Percentiles rank a stretch among this genome's conserved stretches.
These are phyloP conservation scores for Arctopsyche grandis DNA, from an alignment of 1,140 invertebrate genomes.

Conservation along the genomic window DNA sequence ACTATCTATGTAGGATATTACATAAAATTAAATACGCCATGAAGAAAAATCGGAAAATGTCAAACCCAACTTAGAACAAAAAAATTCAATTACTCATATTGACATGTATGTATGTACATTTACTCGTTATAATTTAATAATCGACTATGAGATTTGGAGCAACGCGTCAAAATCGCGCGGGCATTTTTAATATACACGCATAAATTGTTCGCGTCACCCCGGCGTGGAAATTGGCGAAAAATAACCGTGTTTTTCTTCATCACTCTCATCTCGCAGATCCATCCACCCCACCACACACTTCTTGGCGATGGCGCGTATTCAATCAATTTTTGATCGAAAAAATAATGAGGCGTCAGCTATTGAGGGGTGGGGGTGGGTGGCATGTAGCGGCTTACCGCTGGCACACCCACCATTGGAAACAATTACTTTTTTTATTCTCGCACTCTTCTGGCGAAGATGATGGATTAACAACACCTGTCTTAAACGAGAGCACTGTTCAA, in stretches of 20 bases:
- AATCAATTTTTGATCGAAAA: constrained; percentile 47
- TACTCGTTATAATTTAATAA: too few species aligned
- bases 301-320: constrained; percentile 18
- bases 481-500: constrained; percentile 40
- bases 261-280: neutral
- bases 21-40: too few species aligned
- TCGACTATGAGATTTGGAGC: too few species aligned
- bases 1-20: too few species aligned
- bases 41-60: too few species aligned
- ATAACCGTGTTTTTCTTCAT: too few species aligned
- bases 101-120: too few species aligned
- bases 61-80: too few species aligned
- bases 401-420: constrained; percentile 37
- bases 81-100: too few species aligned
- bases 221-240: neutral
- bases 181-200: too few species aligned
- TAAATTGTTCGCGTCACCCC: neutral
- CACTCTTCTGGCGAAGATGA: constrained; percentile 26
- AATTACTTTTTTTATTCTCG: constrained; percentile 36
- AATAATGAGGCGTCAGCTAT: constrained; percentile 42
- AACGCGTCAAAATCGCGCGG: too few species aligned
- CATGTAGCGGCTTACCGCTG: constrained; percentile 41
- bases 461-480: constrained; percentile 46
- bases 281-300: neutral
- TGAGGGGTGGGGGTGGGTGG: constrained; percentile 6